phyloP scores from a whole-genome alignment of 2,797 vertebrate species.

The Sternotherus odoratus region DNA sequence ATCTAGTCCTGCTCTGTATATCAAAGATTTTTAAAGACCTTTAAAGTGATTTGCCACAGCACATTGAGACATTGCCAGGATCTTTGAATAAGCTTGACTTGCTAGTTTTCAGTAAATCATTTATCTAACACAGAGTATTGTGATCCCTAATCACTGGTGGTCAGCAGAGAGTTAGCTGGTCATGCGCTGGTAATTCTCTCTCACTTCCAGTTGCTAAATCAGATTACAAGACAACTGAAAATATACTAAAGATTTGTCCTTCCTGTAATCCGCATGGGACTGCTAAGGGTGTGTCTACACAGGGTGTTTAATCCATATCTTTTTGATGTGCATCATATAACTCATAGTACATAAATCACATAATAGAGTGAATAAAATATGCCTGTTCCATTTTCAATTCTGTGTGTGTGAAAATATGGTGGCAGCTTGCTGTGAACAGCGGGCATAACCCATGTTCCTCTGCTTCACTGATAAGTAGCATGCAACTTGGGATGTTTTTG shows the following conservation, averaged over 20 bases:
- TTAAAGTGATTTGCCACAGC: background rate
- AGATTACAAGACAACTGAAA: background rate
- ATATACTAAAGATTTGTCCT: background rate
- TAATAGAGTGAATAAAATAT: too few relatives aligned
- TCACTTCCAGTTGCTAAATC: background rate
- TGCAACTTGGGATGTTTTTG: background rate
- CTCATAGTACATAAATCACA: too few relatives aligned
- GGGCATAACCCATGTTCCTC: background rate
- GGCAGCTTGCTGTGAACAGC: background rate
- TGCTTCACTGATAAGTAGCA: background rate
- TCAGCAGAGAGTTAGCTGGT: background rate
- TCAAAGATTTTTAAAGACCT: background rate
- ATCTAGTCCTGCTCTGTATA: background rate
- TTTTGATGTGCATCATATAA: too few relatives aligned
- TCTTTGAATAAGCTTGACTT: rapidly evolving
- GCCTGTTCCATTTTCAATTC: background rate
- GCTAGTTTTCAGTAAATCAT: background rate
- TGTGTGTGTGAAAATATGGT: background rate
- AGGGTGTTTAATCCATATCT: too few relatives aligned
- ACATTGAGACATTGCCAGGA: background rate
- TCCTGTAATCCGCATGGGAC: background rate
- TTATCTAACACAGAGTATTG: rapidly evolving
- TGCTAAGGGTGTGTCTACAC: rapidly evolving
- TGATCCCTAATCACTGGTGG: background rate
- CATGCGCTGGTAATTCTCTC: background rate